These are phyloP conservation scores for Eulemur rubriventer DNA, from an alignment of 2,797 vertebrate species.

Conservation along the genomic window DNA sequence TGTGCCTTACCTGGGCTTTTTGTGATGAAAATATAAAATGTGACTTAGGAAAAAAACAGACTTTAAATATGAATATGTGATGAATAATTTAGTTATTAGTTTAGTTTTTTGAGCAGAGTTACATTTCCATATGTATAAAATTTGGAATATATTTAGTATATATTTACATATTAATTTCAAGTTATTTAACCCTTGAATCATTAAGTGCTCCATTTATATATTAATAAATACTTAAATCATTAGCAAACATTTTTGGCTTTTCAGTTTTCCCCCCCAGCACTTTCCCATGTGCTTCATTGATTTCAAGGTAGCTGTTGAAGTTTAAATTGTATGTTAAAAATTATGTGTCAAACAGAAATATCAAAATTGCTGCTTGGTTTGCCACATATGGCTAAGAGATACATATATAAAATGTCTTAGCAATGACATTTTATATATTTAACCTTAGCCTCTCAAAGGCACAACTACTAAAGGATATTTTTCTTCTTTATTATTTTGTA, in stretches of 20 bases:
- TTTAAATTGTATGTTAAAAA: slow-evolving; percentile 41
- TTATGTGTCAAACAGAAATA: not conserved
- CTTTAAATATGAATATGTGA: not conserved
- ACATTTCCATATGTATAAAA: slow-evolving; percentile 11
- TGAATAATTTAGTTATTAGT: slow-evolving; percentile 28
- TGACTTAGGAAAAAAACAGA: not conserved
- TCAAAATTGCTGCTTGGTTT: slow-evolving; percentile 26
- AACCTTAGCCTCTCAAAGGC: not conserved
- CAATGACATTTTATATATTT: not conserved
- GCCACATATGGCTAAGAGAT: not conserved
- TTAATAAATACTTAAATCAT: not conserved
- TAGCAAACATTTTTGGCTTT: slow-evolving; percentile 1
- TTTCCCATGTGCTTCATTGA: not conserved
- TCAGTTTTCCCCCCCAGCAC: not conserved
- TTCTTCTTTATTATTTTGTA: slow-evolving; percentile 17
- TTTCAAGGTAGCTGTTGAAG: slow-evolving; percentile 37
- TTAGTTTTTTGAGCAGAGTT: slow-evolving; percentile 17
- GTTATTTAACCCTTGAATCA: slow-evolving; percentile 30
- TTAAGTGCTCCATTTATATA: not conserved
- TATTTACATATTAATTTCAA: not conserved
- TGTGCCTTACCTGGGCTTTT: not conserved
- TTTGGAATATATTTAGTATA: not conserved
- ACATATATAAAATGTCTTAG: not conserved
- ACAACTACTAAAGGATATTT: slow-evolving; percentile 8
- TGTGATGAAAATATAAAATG: slow-evolving; percentile 1